phyloP scores from a whole-genome alignment of 2,113 vertebrate species.

The Acrocephalus kingi region DNA sequence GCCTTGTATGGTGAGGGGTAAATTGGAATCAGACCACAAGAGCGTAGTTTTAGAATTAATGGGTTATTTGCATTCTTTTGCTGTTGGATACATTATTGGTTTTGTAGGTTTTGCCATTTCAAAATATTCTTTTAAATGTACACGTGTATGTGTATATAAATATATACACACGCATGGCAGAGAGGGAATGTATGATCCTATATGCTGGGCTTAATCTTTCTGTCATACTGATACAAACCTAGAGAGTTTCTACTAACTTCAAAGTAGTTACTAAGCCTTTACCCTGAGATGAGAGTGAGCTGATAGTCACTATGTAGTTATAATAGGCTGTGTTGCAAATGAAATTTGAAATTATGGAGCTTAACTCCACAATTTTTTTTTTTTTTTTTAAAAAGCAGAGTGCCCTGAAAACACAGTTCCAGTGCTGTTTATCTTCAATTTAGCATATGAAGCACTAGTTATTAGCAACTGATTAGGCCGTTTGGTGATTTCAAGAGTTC shows the following conservation, averaged over 20 bases:
- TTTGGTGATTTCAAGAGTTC: conserved; percentile 27
- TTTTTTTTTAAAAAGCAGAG: neutral
- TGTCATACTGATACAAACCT: neutral
- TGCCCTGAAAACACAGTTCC: conserved; percentile 11
- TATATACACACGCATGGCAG: neutral
- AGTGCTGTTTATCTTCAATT: conserved; percentile 27
- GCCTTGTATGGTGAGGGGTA: neutral
- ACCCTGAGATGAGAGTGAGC: neutral
- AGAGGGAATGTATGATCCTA: neutral
- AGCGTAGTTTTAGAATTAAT: neutral
- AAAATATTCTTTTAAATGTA: neutral
- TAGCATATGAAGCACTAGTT: neutral
- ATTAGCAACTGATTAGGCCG: neutral
- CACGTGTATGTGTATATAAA: neutral
- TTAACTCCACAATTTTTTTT: neutral
- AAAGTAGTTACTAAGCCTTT: neutral
- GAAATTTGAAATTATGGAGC: neutral
- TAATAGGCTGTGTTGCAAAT: neutral
- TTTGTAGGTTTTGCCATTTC: neutral
- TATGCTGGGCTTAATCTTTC: neutral
- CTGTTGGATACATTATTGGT: neutral
- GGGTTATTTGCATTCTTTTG: neutral
- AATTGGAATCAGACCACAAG: neutral
- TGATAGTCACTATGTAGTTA: neutral
- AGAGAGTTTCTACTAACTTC: neutral